phyloP scores from a whole-genome alignment of 1,140 invertebrate species.

The Phthorimaea operculella region DNA sequence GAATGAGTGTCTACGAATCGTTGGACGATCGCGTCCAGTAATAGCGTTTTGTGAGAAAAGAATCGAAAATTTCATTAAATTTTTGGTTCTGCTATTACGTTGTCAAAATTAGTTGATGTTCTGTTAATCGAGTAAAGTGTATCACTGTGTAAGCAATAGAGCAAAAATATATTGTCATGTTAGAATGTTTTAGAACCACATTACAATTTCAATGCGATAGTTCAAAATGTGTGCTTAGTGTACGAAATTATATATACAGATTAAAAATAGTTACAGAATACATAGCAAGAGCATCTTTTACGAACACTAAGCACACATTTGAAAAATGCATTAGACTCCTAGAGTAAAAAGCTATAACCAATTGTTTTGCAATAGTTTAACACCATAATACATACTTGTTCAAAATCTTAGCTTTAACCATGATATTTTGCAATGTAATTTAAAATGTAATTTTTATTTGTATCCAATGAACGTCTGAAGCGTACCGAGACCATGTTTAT shows the following conservation, averaged over 20 bases:
- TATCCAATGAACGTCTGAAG: slow-evolving; percentile 23
- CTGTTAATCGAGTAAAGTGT: slow-evolving; percentile 46
- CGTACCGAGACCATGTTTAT: slow-evolving; percentile 14
- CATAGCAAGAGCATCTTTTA: too few relatives aligned
- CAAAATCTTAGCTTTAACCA: slow-evolving; percentile 49
- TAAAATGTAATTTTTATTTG: slow-evolving; percentile 35
- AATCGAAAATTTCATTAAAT: slow-evolving; percentile 35
- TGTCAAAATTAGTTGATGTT: slow-evolving; percentile 51
- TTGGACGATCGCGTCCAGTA: slow-evolving; percentile 63
- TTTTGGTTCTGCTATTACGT: slow-evolving; percentile 24
- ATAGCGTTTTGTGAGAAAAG: slow-evolving; percentile 37
- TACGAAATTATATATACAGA: background rate
- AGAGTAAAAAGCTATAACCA: slow-evolving; percentile 57
- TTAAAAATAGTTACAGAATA: too few relatives aligned
- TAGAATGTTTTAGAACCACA: slow-evolving; percentile 51
- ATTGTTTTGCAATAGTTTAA: slow-evolving; percentile 63
- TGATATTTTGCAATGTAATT: slow-evolving; percentile 55
- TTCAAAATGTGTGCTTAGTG: slow-evolving; percentile 12
- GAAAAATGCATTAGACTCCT: slow-evolving; percentile 32
- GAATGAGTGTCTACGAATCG: slow-evolving; percentile 20
- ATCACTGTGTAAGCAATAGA: slow-evolving; percentile 59
- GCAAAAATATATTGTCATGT: slow-evolving; percentile 56
- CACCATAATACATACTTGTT: slow-evolving; percentile 45
- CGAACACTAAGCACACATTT: too few relatives aligned
- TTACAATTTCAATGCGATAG: slow-evolving; percentile 41